Evolutionary conservation across 2,888 invertebrate species (phyloP).

Genomic region (Patella ulyssiponensis): DNA sequence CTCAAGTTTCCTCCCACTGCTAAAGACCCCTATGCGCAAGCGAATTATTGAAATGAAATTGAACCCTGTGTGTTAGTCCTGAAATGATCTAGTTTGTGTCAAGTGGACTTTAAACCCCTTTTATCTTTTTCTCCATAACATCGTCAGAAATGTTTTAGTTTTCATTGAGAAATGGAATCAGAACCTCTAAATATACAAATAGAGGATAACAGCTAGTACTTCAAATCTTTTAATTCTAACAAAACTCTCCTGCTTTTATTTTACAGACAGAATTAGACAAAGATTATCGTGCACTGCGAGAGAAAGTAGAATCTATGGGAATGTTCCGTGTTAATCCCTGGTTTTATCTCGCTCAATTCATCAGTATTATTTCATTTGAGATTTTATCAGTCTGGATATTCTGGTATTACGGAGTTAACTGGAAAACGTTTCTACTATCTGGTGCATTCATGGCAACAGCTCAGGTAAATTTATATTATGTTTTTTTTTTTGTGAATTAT

Average conservation of each 20-base stretch:
- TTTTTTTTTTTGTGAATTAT: no score
- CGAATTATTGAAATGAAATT: no score
- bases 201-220: background rate
- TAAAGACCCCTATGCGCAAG: no score
- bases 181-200: no score
- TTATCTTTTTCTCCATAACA: no score
- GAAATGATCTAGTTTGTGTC: no score
- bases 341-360: constrained; percentile 50
- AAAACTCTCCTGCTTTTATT: constrained; percentile 36
- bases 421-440: constrained; percentile 42
- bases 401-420: constrained; percentile 49
- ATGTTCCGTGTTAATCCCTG: constrained; percentile 45
- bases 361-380: constrained; percentile 53
- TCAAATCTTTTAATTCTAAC: background rate
- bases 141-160: no score
- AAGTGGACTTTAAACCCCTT: no score
- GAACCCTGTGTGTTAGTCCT: no score
- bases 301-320: constrained; percentile 47
- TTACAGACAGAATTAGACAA: constrained; percentile 35
- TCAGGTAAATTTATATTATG: constrained; percentile 45
- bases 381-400: constrained; percentile 44
- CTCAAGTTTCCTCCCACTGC: no score
- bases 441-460: constrained; percentile 45
- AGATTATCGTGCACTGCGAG: constrained; percentile 53
- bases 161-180: no score